Evolutionary conservation across 1,140 invertebrate genomes (phyloP).

Genomic region (Fragariocoptes setiger): DNA sequence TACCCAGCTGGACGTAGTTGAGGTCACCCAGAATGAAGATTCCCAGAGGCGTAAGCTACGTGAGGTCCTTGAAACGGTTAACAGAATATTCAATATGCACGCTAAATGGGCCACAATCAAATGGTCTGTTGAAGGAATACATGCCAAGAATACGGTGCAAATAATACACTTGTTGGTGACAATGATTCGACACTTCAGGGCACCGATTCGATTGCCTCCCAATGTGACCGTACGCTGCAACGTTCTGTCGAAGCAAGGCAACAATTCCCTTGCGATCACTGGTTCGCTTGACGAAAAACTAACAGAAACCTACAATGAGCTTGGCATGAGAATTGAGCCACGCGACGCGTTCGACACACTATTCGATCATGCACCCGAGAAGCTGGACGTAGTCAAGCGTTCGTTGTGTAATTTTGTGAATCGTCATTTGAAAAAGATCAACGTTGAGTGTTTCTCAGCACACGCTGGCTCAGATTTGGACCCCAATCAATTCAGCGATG

Average conservation of each 20-base stretch:
- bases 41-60: conserved; percentile 77
- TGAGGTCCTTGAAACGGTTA: conserved; percentile 52
- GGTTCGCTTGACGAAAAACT: conserved; percentile 4
- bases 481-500: conserved; percentile 47
- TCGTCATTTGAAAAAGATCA: conserved; percentile 83
- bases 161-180: conserved; percentile 79
- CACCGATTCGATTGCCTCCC: conserved; percentile 71
- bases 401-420: conserved; percentile 88
- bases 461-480: conserved; percentile 5
- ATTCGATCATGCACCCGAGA: conserved; percentile 93
- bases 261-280: no score
- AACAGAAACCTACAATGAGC: conserved; percentile 9
- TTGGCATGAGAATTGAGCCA: conserved; percentile 10
- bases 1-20: conserved; percentile 62
- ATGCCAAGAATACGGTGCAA: conserved; percentile 77
- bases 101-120: conserved; percentile 22
- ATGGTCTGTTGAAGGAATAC: conserved; percentile 80
- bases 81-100: conserved; percentile 30
- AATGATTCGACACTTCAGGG: conserved; percentile 65
- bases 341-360: conserved; percentile 91
- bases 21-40: conserved; percentile 93
- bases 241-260: no score
- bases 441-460: conserved; percentile 31
- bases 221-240: conserved; percentile 78
- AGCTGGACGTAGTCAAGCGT: conserved; percentile 76